Evolutionary conservation across 2,113 vertebrate species (phyloP).

Genomic region (Mustela nigripes): DNA sequence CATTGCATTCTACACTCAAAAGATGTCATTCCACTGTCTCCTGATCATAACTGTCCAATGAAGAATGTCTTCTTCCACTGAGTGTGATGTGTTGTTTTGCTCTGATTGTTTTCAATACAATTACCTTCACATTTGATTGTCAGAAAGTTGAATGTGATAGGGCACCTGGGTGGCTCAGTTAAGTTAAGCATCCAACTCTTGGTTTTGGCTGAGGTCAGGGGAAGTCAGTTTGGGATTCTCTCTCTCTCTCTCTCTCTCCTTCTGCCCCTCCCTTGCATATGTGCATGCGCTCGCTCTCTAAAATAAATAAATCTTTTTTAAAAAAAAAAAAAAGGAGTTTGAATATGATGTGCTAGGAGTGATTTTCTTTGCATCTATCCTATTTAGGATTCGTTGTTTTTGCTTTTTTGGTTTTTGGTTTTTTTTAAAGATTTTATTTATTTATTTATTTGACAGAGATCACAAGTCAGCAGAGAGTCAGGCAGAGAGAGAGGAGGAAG

Average conservation of each 20-base stretch:
- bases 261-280: background rate
- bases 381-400: background rate
- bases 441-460: no score
- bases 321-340: background rate
- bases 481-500: no score
- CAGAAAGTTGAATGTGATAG: background rate
- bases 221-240: background rate
- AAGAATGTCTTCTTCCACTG: background rate
- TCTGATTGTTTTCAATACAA: background rate
- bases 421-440: no score
- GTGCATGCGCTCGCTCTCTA: background rate
- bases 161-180: background rate
- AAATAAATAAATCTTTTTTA: background rate
- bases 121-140: background rate
- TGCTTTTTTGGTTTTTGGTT: background rate
- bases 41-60: background rate
- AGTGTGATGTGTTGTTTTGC: background rate
- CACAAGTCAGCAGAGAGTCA: no score
- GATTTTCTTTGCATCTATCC: conserved; percentile 37
- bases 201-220: background rate
- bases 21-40: background rate
- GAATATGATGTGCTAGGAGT: background rate
- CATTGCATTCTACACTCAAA: conserved; percentile 20
- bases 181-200: background rate
- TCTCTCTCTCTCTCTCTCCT: background rate